These are phyloP conservation scores for Nebria brevicollis DNA, from an alignment of 2,888 invertebrate species.

Conservation along the genomic window DNA sequence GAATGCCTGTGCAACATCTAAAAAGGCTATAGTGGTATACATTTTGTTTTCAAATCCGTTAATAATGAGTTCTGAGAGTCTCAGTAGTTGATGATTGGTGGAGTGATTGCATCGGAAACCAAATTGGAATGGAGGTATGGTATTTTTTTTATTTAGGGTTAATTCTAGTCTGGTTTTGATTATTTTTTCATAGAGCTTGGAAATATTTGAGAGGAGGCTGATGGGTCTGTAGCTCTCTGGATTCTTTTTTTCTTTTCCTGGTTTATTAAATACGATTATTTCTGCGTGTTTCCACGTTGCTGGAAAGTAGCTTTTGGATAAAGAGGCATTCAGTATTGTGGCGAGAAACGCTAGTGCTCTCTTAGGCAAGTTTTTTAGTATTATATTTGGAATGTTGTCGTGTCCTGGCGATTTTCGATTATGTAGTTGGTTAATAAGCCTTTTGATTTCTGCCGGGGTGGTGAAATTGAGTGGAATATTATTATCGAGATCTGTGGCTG, in stretches of 20 bases:
- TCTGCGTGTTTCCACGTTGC: conserved; percentile 48
- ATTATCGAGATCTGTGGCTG: not conserved
- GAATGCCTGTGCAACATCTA: no score
- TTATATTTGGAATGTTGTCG: conserved; percentile 16
- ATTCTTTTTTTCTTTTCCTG: no score
- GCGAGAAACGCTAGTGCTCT: conserved; percentile 48
- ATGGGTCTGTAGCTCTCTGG: conserved; percentile 49
- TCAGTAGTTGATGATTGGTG: no score
- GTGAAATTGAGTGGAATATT: no score
- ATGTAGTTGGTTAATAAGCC: conserved; percentile 8
- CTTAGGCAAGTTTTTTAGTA: conserved; percentile 23
- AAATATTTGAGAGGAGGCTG: conserved; percentile 46
- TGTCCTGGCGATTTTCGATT: conserved; percentile 14
- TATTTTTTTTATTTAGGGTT: conserved; percentile 1
- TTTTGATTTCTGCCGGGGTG: conserved; percentile 11
- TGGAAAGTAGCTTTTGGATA: conserved; percentile 47
- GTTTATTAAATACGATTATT: conserved; percentile 48
- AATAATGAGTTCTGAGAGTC: no score
- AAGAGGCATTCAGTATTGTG: conserved; percentile 46
- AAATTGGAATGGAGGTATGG: conserved; percentile 49
- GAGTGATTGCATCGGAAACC: conserved; percentile 52
- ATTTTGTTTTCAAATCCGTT: no score
- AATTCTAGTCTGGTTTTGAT: conserved; percentile 30
- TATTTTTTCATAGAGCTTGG: conserved; percentile 51
- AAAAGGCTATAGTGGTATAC: no score